Percentiles rank a stretch among this genome's conserved stretches.
These are phyloP conservation scores for Lagothrix lagotricha DNA, from an alignment of 2,797 vertebrate genomes.

Conservation along the genomic window DNA sequence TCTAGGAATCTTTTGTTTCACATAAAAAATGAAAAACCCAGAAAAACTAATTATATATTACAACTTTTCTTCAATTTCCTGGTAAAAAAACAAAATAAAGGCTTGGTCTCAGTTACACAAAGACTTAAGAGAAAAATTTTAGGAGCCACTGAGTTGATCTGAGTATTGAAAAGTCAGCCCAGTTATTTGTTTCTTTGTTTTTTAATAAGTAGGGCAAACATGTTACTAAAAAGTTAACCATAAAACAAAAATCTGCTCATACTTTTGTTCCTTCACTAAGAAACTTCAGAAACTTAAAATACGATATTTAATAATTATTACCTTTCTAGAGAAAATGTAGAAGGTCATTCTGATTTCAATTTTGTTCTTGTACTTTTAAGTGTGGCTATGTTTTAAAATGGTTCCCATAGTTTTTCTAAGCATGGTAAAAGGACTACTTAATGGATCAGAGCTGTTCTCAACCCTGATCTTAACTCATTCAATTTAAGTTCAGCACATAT, in stretches of 20 bases:
- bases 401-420: neutral
- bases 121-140: neutral
- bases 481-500: neutral
- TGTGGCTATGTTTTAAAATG: slow-evolving; percentile 32
- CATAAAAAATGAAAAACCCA: neutral
- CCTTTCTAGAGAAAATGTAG: slow-evolving; percentile 5
- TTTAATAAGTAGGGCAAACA: neutral
- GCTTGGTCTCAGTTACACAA: neutral
- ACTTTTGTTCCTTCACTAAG: slow-evolving; percentile 14
- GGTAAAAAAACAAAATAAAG: neutral
- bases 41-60: neutral
- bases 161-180: neutral
- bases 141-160: neutral
- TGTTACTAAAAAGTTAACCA: neutral
- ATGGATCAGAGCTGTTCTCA: neutral
- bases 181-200: neutral
- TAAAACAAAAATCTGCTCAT: slow-evolving; percentile 6
- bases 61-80: slow-evolving; percentile 12
- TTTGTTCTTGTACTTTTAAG: neutral
- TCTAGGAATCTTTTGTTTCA: neutral
- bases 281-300: slow-evolving; percentile 19
- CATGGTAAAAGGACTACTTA: slow-evolving; percentile 5
- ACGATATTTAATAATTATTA: neutral
- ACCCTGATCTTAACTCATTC: neutral
- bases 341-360: neutral